Base-by-base conservation (phyloP, 2,888 invertebrate species). In the Suillia variegata region DNA sequence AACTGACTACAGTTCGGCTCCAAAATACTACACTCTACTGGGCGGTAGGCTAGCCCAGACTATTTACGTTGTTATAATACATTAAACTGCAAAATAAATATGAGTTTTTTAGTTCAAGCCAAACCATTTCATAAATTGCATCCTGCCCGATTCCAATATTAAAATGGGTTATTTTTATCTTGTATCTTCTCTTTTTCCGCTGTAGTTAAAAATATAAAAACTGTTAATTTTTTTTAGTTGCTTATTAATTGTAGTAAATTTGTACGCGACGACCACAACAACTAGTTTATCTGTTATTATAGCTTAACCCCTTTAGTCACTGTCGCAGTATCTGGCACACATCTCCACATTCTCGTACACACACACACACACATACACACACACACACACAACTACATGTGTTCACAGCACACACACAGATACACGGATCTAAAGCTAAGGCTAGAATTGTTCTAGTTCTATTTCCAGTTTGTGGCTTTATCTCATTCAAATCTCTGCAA, bases 401-500 rank as follows among this genome's bases (percentile, higher is more conserved):
- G n/a, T n/a, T n/a, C n/a, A 31, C 21, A 55, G 24, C 47, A 17
- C 45, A 45, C 38, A 45, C 45, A 20, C 18, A 45, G 2, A 45
- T 26, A 45, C n/a, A 24, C 18, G 42, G 24, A 38, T n/a, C 15
- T 4, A 38, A 10, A 10, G 38, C 38, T 4, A 38, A 26, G 26
- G 10, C 38, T n/a, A 5, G 17, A 34, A 20, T 52, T 52, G 52
- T 33, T 52, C 33, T 52, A 34, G 34, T 20, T 52, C 18, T 34
- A 33, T 33, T 33, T 52, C 12, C 2, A 31, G 24, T 26, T 50
- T 6, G 2, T 22, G 26, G 12, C 17, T 62, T 72, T 73, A 72
- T 74, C 72, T 67, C 69, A 73, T 73, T 75, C 70, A 75, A 73
- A 73, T 75, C 69, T 70, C 69, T 63, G 62, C 70, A 73, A 74